Percentiles rank a stretch among this genome's conserved stretches.
Conservation (phyloP, 1,140 invertebrate genomes). For the Leptinotarsa lineolata region DNA sequence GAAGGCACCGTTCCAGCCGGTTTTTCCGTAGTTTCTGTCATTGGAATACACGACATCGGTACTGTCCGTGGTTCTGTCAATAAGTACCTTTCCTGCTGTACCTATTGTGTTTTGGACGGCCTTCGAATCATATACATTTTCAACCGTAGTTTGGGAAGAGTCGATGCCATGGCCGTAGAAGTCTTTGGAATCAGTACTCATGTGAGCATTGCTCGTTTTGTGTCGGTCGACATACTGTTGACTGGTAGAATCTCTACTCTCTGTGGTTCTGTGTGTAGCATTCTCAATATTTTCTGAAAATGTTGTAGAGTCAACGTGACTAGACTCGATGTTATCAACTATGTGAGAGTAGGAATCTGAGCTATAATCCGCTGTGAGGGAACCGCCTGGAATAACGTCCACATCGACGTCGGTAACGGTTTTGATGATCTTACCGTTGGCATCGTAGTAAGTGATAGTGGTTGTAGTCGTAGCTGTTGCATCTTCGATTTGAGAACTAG, state of each 20-base stretch:
- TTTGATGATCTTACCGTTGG: constrained; percentile 51
- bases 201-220: not conserved
- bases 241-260: too few relatives aligned
- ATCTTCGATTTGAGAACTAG: constrained; percentile 31
- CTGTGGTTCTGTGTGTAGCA: not conserved
- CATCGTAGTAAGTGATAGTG: constrained; percentile 51
- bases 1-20: constrained; percentile 53
- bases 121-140: constrained; percentile 49
- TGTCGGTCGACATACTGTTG: too few relatives aligned
- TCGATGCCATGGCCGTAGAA: constrained; percentile 50
- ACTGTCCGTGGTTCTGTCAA: constrained; percentile 43
- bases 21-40: constrained; percentile 51
- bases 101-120: constrained; percentile 51
- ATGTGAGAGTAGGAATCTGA: not conserved
- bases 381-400: constrained; percentile 30
- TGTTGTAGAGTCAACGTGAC: constrained; percentile 29
- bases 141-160: constrained; percentile 41
- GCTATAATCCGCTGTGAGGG: not conserved
- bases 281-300: constrained; percentile 41
- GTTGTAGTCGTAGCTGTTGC: constrained; percentile 43
- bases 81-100: constrained; percentile 46
- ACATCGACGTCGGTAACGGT: constrained; percentile 43
- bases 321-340: constrained; percentile 1
- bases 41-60: constrained; percentile 51
- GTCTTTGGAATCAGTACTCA: constrained; percentile 43